Percentiles rank a stretch among this genome's conserved stretches.
Evolutionary conservation across 2,888 invertebrate genomes (phyloP).

Genomic region (Monopis laevigella): DNA sequence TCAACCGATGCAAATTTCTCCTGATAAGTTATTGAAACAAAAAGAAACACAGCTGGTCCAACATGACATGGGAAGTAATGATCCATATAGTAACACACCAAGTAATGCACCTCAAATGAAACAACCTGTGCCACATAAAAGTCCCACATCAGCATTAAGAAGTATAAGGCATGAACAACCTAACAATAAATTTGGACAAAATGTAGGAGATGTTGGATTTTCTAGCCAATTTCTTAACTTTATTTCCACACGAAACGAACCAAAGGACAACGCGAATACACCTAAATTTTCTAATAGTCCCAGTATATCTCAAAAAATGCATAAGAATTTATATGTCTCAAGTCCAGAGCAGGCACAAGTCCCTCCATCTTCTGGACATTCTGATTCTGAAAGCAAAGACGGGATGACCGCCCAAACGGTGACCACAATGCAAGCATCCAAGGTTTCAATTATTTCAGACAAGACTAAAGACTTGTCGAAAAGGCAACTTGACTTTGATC

Average conservation of each 20-base stretch:
- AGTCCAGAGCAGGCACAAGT: constrained; percentile 63
- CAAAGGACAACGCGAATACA: constrained; percentile 62
- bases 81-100: constrained; percentile 25
- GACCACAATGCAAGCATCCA: constrained; percentile 55
- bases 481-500: constrained; percentile 58
- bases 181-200: constrained; percentile 42
- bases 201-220: constrained; percentile 55
- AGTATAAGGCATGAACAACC: constrained; percentile 58
- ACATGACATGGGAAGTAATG: neutral
- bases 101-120: constrained; percentile 32
- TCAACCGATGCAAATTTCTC: constrained; percentile 19
- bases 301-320: constrained; percentile 61
- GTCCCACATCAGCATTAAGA: constrained; percentile 47
- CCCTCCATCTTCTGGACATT: constrained; percentile 56
- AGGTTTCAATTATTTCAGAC: constrained; percentile 41
- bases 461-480: constrained; percentile 59
- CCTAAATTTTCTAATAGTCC: constrained; percentile 62
- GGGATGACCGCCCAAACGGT: constrained; percentile 52
- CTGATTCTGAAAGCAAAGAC: constrained; percentile 58
- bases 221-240: constrained; percentile 60
- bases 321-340: constrained; percentile 59
- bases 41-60: neutral
- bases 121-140: constrained; percentile 36
- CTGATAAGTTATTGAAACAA: constrained; percentile 13
- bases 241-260: constrained; percentile 59